A percentile compares a stretch with the other conserved stretches of the same genome.
These are phyloP conservation scores for Cylindroiulus punctatus DNA, from an alignment of 2,888 invertebrate species.

Conservation along the genomic window DNA sequence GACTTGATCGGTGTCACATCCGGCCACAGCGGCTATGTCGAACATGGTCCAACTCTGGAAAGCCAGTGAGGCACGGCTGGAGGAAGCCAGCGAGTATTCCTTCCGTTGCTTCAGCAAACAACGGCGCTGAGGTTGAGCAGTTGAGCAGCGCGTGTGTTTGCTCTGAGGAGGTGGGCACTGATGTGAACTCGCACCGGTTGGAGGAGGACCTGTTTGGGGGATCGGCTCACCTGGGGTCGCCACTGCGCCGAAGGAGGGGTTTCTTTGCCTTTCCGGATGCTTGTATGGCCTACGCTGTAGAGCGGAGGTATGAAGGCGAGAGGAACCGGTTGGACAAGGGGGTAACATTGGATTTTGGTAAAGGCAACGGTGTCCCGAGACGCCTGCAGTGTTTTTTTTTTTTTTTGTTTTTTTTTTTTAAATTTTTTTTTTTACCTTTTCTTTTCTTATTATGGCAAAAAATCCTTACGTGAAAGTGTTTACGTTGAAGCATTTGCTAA, in stretches of 20 bases:
- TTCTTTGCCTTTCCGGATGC: not conserved
- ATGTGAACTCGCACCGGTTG: conserved; percentile 1
- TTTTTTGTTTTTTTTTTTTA: no score
- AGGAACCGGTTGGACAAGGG: not conserved
- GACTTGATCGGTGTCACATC: not conserved
- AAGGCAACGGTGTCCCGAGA: no score
- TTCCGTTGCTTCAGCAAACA: conserved; percentile 28
- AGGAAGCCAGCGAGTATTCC: not conserved
- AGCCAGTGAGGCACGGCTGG: not conserved
- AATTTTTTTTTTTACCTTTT: no score
- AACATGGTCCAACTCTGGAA: not conserved
- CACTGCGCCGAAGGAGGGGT: not conserved
- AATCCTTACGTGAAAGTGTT: no score
- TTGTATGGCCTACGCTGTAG: conserved; percentile 10
- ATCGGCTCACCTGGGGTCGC: not conserved
- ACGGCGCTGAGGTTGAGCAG: not conserved
- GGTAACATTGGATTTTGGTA: not conserved
- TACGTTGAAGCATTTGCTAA: no score
- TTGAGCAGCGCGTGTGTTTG: conserved; percentile 26
- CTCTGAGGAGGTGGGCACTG: conserved; percentile 28
- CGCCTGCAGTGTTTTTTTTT: no score
- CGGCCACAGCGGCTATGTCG: not conserved
- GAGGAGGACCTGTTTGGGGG: not conserved
- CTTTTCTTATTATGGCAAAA: no score
- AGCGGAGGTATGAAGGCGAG: not conserved